phyloP scores from a whole-genome alignment of 2,888 invertebrate genomes.

The Scaptomyza cyrtandrae region DNA sequence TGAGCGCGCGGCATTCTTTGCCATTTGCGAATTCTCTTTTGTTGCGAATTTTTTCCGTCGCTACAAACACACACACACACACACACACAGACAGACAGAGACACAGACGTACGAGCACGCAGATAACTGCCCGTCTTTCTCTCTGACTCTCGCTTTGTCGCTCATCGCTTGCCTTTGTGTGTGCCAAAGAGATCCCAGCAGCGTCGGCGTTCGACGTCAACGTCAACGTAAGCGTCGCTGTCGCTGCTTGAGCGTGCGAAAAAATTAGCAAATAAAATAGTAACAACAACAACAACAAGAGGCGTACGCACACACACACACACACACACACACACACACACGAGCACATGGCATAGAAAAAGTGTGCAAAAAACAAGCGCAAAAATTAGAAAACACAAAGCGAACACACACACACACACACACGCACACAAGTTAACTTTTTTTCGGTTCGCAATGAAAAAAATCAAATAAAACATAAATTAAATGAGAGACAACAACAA shows the following conservation, averaged over 20 bases:
- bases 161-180: constrained; percentile 23
- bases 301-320: constrained; percentile 29
- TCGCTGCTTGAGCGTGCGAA: constrained; percentile 62
- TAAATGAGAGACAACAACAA: constrained; percentile 52
- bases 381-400: constrained; percentile 67
- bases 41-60: constrained; percentile 59
- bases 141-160: constrained; percentile 3
- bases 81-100: constrained; percentile 21
- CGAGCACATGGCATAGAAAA: constrained; percentile 60
- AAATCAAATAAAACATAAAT: constrained; percentile 60
- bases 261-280: constrained; percentile 64
- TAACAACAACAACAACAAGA: constrained; percentile 24
- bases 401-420: constrained; percentile 42
- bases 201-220: constrained; percentile 2
- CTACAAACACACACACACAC: constrained; percentile 23
- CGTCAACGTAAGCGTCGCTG: constrained; percentile 20
- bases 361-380: constrained; percentile 57
- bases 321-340: constrained; percentile 35
- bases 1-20: constrained; percentile 44
- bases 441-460: constrained; percentile 53
- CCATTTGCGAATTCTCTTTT: constrained; percentile 74
- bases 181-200: constrained; percentile 64
- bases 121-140: constrained; percentile 2
- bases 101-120: constrained; percentile 4
- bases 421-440: constrained; percentile 59